Evolutionary conservation across 2,113 vertebrate species (phyloP).

Genomic region (Zingel zingel): DNA sequence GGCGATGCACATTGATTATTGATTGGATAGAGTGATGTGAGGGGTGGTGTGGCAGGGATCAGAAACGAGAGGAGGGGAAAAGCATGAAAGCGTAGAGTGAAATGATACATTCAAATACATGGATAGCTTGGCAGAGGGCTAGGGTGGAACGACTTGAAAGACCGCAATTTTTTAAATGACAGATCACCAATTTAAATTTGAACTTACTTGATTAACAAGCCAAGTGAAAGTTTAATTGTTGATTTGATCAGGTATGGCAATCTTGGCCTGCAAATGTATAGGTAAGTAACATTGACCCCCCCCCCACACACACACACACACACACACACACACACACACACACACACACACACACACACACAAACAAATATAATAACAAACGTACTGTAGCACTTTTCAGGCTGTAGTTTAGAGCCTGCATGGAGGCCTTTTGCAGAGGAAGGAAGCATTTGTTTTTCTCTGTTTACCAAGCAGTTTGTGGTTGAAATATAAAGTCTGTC

Average conservation of each 20-base stretch:
- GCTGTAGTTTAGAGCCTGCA: neutral
- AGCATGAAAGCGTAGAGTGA: slow-evolving; percentile 19
- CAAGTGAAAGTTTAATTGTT: neutral
- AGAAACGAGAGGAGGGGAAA: neutral
- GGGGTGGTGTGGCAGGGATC: slow-evolving; percentile 17
- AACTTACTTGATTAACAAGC: neutral
- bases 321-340: slow-evolving; percentile 71
- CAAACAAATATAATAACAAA: slow-evolving; percentile 23
- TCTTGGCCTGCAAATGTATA: neutral
- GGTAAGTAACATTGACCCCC: neutral
- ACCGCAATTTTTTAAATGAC: neutral
- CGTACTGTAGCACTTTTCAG: neutral
- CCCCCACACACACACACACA: slow-evolving; percentile 65
- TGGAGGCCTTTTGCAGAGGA: neutral
- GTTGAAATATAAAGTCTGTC: slow-evolving; percentile 15
- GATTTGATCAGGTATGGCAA: neutral
- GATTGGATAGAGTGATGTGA: slow-evolving; percentile 39
- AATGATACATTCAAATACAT: slow-evolving; percentile 15
- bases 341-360: slow-evolving; percentile 50
- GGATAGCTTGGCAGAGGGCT: neutral
- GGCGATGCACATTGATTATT: slow-evolving; percentile 65
- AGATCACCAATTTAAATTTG: neutral
- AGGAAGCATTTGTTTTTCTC: neutral
- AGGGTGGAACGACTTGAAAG: neutral
- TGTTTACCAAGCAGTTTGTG: neutral